Percentiles rank a stretch among this genome's conserved stretches.
phyloP scores from a whole-genome alignment of 1,140 invertebrate species.

The Megathymus violae region DNA sequence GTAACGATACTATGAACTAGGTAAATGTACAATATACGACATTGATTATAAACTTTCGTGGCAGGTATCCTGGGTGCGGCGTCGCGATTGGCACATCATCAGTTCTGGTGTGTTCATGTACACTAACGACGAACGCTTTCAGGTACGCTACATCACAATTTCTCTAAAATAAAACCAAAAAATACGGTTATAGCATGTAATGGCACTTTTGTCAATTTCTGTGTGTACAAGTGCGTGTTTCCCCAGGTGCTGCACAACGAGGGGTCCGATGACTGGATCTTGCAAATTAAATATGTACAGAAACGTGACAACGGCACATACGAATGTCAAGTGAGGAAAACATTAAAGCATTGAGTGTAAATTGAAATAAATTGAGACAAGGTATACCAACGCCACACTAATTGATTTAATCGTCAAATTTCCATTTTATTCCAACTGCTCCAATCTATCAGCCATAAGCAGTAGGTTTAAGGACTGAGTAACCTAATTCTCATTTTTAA shows the following conservation, averaged over 20 bases:
- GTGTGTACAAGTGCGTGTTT: not conserved
- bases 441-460: too few relatives aligned
- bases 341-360: too few relatives aligned
- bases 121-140: slow-evolving; percentile 96
- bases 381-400: too few relatives aligned
- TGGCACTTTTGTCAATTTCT: not conserved
- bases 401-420: too few relatives aligned
- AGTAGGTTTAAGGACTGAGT: too few relatives aligned
- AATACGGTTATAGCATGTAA: slow-evolving; percentile 1
- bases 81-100: slow-evolving; percentile 95
- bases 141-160: slow-evolving; percentile 57
- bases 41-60: too few relatives aligned
- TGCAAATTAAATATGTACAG: slow-evolving; percentile 97
- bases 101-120: slow-evolving; percentile 95
- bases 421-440: too few relatives aligned
- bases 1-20: too few relatives aligned
- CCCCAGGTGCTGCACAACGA: slow-evolving; percentile 84
- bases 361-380: too few relatives aligned
- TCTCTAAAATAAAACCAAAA: slow-evolving; percentile 3
- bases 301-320: slow-evolving; percentile 96
- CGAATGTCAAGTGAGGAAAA: slow-evolving; percentile 94
- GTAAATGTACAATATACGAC: too few relatives aligned
- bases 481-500: too few relatives aligned
- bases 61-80: slow-evolving; percentile 95
- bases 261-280: slow-evolving; percentile 90